Evolutionary conservation across 1,140 invertebrate species (phyloP).

Genomic region (Habropoda laboriosa): DNA sequence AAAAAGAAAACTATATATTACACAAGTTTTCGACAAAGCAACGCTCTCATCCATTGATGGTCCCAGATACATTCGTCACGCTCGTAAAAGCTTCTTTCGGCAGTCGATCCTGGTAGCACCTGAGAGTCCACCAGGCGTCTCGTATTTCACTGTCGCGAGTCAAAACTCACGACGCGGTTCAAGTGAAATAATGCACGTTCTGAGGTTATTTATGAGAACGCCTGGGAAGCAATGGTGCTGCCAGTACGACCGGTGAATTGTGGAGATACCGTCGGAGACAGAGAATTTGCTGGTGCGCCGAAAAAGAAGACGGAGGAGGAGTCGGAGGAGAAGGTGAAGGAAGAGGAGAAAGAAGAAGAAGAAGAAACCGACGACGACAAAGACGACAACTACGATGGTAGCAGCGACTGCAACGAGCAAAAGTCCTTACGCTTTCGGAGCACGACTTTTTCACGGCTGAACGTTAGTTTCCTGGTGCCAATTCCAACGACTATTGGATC

Average conservation of each 20-base stretch:
- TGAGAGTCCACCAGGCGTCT: slow-evolving; percentile 40
- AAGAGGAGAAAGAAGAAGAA: neutral
- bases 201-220: slow-evolving; percentile 67
- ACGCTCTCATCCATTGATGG: neutral
- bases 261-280: slow-evolving; percentile 51
- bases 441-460: slow-evolving; percentile 64
- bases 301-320: slow-evolving; percentile 8
- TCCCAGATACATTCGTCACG: neutral
- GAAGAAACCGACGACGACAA: slow-evolving; percentile 13
- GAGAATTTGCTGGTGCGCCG: slow-evolving; percentile 55
- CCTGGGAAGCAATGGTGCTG: slow-evolving; percentile 54
- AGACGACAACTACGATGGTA: slow-evolving; percentile 30
- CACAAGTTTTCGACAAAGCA: neutral
- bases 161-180: slow-evolving; percentile 62
- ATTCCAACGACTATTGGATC: slow-evolving; percentile 63
- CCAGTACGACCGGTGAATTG: slow-evolving; percentile 61
- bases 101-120: slow-evolving; percentile 35
- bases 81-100: slow-evolving; percentile 18
- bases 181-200: slow-evolving; percentile 68
- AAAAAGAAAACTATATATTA: too few species aligned
- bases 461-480: slow-evolving; percentile 58
- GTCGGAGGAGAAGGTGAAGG: neutral
- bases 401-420: slow-evolving; percentile 14
- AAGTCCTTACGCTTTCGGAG: slow-evolving; percentile 57
- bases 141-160: slow-evolving; percentile 69